Evolutionary conservation across 2,113 vertebrate species (phyloP).

Genomic region (Phylloscopus whistleri): DNA sequence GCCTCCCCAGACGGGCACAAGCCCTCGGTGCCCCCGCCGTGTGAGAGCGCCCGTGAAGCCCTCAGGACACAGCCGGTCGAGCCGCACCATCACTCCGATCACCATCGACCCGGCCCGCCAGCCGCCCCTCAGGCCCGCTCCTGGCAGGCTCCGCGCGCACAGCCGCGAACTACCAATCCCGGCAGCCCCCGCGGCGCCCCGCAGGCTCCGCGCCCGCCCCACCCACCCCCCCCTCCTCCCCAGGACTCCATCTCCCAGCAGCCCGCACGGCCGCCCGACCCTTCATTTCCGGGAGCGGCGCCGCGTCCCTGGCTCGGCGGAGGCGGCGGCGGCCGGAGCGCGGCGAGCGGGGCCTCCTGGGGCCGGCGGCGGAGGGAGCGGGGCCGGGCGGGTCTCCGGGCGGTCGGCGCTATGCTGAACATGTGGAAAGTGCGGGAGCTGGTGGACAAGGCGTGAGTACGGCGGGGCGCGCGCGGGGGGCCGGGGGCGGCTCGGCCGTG

Average conservation of each 20-base stretch:
- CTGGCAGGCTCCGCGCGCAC: not conserved
- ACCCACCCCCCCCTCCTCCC: accelerated
- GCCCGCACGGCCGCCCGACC: accelerated
- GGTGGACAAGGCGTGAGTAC: conserved; percentile 96
- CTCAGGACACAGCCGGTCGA: accelerated
- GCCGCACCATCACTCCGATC: accelerated
- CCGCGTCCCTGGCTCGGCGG: conserved; percentile 37
- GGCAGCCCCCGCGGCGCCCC: not conserved
- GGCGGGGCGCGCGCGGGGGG: not conserved
- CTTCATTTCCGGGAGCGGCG: conserved; percentile 34
- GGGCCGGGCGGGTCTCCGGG: conserved; percentile 36
- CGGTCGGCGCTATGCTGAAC: conserved; percentile 84
- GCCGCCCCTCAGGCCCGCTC: not conserved
- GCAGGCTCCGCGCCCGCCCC: not conserved
- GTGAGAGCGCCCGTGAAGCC: accelerated
- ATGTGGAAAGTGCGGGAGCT: conserved; percentile 95
- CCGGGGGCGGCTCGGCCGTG: not conserved
- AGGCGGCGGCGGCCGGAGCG: conserved; percentile 23
- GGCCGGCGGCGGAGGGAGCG: conserved; percentile 37
- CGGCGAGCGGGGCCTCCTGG: conserved; percentile 7
- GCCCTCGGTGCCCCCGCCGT: accelerated
- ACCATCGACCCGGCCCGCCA: too few relatives aligned
- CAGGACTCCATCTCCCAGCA: not conserved
- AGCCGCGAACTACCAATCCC: conserved; percentile 46
- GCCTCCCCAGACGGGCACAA: accelerated